Evolutionary conservation across 2,113 vertebrate genomes (phyloP).

Genomic region (Rafetus swinhoei): DNA sequence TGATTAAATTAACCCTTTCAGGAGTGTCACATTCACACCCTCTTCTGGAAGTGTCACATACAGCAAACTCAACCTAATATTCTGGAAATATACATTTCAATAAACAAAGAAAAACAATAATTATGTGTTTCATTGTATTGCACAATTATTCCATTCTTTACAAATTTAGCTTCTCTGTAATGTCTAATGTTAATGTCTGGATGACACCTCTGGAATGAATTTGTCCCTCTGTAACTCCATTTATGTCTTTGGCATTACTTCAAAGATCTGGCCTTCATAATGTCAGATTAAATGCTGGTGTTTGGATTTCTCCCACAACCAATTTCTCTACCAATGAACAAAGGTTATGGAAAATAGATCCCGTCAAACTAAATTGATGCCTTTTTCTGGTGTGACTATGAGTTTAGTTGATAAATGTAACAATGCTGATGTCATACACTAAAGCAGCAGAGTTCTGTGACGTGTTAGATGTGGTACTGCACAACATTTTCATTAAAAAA

Average conservation of each 20-base stretch:
- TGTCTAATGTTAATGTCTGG: not conserved
- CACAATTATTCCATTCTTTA: not conserved
- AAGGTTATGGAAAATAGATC: not conserved
- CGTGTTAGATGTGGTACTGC: too few species aligned
- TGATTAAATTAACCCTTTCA: too few species aligned
- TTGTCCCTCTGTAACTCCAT: not conserved
- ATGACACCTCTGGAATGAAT: not conserved
- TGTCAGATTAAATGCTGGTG: not conserved
- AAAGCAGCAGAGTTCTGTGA: too few species aligned
- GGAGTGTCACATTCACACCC: too few species aligned
- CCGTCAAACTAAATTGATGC: not conserved
- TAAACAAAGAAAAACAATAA: not conserved
- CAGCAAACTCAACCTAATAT: too few species aligned
- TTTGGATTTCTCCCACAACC: not conserved
- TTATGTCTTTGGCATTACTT: not conserved
- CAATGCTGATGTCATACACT: not conserved
- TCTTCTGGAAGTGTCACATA: too few species aligned
- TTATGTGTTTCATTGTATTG: not conserved
- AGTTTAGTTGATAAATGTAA: not conserved
- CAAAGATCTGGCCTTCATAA: not conserved
- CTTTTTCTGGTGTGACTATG: not conserved
- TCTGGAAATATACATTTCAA: too few species aligned
- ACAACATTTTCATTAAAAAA: too few species aligned
- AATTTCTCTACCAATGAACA: not conserved
- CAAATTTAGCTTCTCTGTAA: not conserved